These are phyloP conservation scores for Lochmaea capreae DNA, from an alignment of 2,888 invertebrate genomes.

Conservation along the genomic window DNA sequence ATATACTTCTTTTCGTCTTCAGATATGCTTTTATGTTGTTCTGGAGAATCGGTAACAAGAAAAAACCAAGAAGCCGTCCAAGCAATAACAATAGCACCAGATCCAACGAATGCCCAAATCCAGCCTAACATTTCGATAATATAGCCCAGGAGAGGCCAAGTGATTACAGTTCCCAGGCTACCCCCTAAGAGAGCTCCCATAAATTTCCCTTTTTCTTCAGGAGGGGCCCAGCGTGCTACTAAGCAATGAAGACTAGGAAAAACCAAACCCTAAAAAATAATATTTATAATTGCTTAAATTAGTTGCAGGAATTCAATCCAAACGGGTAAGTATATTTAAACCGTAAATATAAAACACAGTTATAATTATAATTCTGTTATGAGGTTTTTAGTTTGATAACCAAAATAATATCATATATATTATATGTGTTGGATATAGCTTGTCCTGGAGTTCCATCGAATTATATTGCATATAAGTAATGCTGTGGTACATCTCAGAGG, in stretches of 20 bases:
- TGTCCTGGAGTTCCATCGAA: too few species aligned
- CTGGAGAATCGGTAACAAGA: conserved; percentile 69
- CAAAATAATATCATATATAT: too few species aligned
- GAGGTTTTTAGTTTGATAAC: too few species aligned
- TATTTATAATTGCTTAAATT: background rate
- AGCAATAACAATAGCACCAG: conserved; percentile 55
- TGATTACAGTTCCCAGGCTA: conserved; percentile 66
- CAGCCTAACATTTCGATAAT: conserved; percentile 63
- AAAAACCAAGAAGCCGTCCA: conserved; percentile 66
- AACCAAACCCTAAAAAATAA: conserved; percentile 61
- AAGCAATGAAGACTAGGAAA: conserved; percentile 61
- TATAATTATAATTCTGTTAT: too few species aligned
- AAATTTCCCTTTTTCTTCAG: conserved; percentile 67
- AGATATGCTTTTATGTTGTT: conserved; percentile 69
- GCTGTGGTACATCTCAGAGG: too few species aligned
- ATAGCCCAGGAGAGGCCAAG: conserved; percentile 62
- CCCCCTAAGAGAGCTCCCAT: conserved; percentile 67
- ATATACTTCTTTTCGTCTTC: conserved; percentile 67
- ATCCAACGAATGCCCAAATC: conserved; percentile 61
- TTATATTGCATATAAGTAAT: too few species aligned
- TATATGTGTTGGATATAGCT: too few species aligned
- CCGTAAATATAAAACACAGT: too few species aligned
- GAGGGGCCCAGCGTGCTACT: conserved; percentile 66
- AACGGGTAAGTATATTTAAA: background rate
- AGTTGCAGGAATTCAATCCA: background rate